Evolutionary conservation across 2,888 invertebrate species (phyloP), one percentile per base, ranked within the genome.

Genomic region (Drosophila hamatofila): DNA sequence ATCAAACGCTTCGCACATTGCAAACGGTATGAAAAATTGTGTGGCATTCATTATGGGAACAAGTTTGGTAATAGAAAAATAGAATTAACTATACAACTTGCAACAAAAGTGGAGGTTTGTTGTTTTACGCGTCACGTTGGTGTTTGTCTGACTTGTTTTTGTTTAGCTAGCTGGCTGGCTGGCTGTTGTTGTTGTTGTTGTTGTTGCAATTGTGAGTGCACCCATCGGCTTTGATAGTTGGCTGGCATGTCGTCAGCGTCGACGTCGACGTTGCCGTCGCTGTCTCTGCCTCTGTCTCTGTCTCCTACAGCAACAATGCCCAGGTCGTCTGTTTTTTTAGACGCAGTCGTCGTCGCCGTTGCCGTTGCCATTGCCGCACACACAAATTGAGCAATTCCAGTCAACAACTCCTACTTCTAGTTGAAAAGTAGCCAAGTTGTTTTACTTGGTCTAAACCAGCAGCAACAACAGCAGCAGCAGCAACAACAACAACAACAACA

Each of bases 341-440:
- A 63, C 57, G 52, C 33, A 25, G 44, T 25, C 4, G 33, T 11
- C 9, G 30, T 11, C 12, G 33, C 3, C 33, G 33, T 33, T 33
- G 33, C 44, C n/a, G 70, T 55, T 49, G 67, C 30, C 42, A 72
- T 57, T 56, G 67, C 69, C 64, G 79, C 72, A 79, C 83, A 83
- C 89, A 84, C 88, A 89, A 86, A 86, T 86, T 86, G 89, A 89
- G 89, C 86, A 86, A 89, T 86, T 89, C 88, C 82, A 89, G 88
- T 84, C 88, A 85, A 88, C 82, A 88, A 86, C 88, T 89, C 82
- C 89, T 84, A 84, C 84, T 87, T 89, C 88, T 80, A 81, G 80
- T 77, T 87, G 85, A 84, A 81, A 89, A 89, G 78, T 81, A 84
- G 78, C 85, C 79, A 84, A 75, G 75, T 76, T 78, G 84, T 82